Evolutionary conservation across 2,888 invertebrate genomes (phyloP), one percentile per base, ranked within the genome.

Genomic region (Agrochola lota): DNA sequence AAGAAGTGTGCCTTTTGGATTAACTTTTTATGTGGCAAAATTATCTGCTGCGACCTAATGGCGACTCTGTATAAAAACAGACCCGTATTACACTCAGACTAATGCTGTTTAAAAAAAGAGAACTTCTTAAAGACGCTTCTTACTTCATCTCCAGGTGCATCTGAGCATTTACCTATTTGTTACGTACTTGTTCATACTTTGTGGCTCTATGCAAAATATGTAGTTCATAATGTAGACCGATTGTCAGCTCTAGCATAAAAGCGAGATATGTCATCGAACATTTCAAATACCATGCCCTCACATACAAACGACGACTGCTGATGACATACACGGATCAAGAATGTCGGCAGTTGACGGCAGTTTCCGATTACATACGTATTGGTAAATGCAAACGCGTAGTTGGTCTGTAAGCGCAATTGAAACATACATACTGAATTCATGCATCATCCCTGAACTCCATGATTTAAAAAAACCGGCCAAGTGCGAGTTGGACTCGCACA

Each of bases 71-170:
- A 85, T 75, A 84, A 84, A 84, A 81, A 82, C 74, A 71, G 66
- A 85, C 77, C 72, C 49, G 62, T 71, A 75, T 71, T 77, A 64
- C 67, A 70, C 71, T 67, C 55, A 12, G 17, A 69, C 64, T 81
- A 85, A 77, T 77, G 82, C 74, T 71, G 76, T 78, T 82, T 80
- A 85, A 76, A 83, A 72, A 69, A 49, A 71, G 59, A 71, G 35
- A 74, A 76, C 46, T 71, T 80, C 78, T 71, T 62, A 8, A 69
- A 30, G 57, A 64, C 35, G 57, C 52, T 73, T 23, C 55, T 70
- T 40, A 71, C 23, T 17, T 46, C 35, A 49, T 60, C 46, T 64
- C 55, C 9, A 69, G 30, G 30, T n/a, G 30, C 12, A 35, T 23
- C 35, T 23, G 20, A 23, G 23, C 1, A 6, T 52, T 11, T 23